Evolutionary conservation across 2,797 vertebrate genomes (phyloP), one percentile per base, ranked within the genome.

Genomic region (Microchirus variegatus): DNA sequence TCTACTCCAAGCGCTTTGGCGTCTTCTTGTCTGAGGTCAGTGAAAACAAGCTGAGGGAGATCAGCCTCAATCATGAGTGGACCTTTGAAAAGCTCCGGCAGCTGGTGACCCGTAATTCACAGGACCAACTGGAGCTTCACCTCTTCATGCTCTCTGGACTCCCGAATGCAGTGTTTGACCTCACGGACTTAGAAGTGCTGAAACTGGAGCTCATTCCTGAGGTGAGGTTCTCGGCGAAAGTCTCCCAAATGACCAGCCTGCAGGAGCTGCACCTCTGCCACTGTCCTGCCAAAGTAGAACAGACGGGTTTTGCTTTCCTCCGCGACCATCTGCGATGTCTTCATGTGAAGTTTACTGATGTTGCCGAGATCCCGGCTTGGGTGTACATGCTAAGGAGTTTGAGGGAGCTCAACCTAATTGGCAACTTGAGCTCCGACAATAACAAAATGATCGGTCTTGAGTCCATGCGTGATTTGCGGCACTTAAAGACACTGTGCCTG

Each of bases 381-480:
- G 95, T 98, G 37, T 99, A 99, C 78, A 77, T 99, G 88, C 92
- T 99, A 70, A 96, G 94, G 90, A 98, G 93, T 81, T 93, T 99
- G 56, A 93, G 94, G 47, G 97, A 99, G 80, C 86, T 99, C 43
- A 95, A 97, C 79, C 86, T 99, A 40, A 91, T 95, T 50, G 97
- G 98, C 67, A 98, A 96, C 64, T 86, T 99, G 88, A 97, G 95
- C 92, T 97, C 97, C 1, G 97, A 99, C 85, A 96, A 98, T 65
- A 99, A 99, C 87, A 99, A 98, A 89, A 97, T 97, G 96, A 98
- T 99, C 16, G 95, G 96, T 53, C 93, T 99, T 0, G 98, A 99
- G 67, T 98, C 97, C 60, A 95, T 99, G 78, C 90, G 96, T 70
- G 98, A 99, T 65, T 65, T 99, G 86, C 94, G 93, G 81, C 94